Evolutionary conservation across 2,888 invertebrate genomes (phyloP).

Genomic region (Rhogogaster chlorosoma): DNA sequence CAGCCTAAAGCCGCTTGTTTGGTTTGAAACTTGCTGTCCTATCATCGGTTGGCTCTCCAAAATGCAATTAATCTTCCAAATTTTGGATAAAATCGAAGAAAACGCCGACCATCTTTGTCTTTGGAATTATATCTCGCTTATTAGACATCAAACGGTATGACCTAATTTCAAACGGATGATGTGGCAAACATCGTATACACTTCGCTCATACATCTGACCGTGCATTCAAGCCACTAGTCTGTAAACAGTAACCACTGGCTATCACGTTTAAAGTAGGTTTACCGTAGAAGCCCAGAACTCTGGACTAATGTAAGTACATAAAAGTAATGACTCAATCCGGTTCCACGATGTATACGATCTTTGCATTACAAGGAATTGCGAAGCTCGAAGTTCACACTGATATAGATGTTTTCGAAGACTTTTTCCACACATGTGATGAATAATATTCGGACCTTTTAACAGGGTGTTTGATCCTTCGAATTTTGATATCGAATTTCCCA

Average conservation of each 20-base stretch:
- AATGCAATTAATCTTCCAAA: neutral
- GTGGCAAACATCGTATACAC: neutral
- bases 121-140: neutral
- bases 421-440: neutral
- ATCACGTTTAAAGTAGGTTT: constrained; percentile 20
- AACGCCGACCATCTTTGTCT: neutral
- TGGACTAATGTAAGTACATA: neutral
- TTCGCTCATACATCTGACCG: neutral
- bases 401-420: neutral
- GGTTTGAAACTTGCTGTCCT: neutral
- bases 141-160: neutral
- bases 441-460: neutral
- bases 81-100: neutral
- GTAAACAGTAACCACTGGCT: constrained; percentile 38
- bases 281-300: neutral
- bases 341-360: neutral
- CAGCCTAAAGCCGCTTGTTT: no score
- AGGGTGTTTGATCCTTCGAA: no score
- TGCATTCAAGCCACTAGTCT: neutral
- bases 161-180: constrained; percentile 17
- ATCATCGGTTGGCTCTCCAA: neutral
- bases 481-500: neutral
- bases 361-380: neutral
- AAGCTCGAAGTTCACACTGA: neutral
- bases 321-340: neutral